Percentiles rank a stretch among this genome's conserved stretches.
Evolutionary conservation across 2,888 invertebrate genomes (phyloP).

Genomic region (Diarsia brunnea): DNA sequence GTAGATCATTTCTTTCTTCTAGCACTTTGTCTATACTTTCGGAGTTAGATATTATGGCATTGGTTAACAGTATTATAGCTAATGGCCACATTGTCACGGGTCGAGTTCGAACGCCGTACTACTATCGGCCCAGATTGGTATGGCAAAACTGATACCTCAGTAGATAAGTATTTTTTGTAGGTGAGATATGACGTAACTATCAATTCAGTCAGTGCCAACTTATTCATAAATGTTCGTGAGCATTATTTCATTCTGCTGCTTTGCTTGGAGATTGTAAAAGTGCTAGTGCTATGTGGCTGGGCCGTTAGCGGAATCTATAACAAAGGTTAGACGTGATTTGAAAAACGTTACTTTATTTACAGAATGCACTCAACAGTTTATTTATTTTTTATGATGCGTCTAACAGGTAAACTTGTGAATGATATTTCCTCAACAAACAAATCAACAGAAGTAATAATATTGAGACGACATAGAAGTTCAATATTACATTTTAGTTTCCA

Average conservation of each 20-base stretch:
- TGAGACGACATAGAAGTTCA: slow-evolving; percentile 22
- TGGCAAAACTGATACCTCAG: slow-evolving; percentile 54
- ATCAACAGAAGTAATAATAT: not conserved
- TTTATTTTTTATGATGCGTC: not conserved
- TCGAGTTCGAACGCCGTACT: slow-evolving; percentile 40
- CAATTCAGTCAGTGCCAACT: slow-evolving; percentile 22
- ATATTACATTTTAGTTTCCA: not conserved
- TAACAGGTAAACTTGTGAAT: not conserved
- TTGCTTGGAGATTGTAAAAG: not conserved
- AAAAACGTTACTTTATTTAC: not conserved
- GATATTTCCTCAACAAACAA: slow-evolving; percentile 3
- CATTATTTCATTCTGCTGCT: slow-evolving; percentile 18
- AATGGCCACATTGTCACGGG: slow-evolving; percentile 71
- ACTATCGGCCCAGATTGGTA: slow-evolving; percentile 67
- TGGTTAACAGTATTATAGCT: slow-evolving; percentile 58
- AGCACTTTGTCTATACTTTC: slow-evolving; percentile 63
- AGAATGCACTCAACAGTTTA: not conserved
- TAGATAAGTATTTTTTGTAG: slow-evolving; percentile 41
- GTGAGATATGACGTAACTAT: slow-evolving; percentile 46
- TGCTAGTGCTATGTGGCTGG: not conserved
- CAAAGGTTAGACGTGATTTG: not conserved
- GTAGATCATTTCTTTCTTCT: slow-evolving; percentile 83
- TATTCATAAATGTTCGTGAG: slow-evolving; percentile 16
- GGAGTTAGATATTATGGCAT: slow-evolving; percentile 51
- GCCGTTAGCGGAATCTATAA: slow-evolving; percentile 34